Base-by-base conservation (phyloP, 2,113 vertebrate genomes). In the Cairina moschata region DNA sequence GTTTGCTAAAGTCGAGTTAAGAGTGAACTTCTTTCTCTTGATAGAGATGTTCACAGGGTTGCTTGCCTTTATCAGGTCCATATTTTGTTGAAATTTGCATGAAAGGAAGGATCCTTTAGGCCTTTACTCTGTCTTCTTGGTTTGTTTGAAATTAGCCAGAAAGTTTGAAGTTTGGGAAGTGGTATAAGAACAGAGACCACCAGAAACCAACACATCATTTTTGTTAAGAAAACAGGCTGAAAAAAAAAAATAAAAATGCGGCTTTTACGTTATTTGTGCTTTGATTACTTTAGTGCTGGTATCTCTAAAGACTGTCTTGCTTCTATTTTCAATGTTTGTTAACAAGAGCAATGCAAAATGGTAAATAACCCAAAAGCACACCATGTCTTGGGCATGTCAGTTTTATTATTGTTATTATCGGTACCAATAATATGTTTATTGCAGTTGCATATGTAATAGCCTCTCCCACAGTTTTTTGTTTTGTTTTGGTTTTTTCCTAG, bases 321-420 rank as follows among this genome's bases (percentile, higher is more conserved):
- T 52, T 86, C 73, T 42, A 8, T 46, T 78, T 50, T 74, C 26
- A 13, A 7, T 56, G 18, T 36, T 79, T 50, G 67, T 32, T 76
- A 34, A 21, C 4, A 8, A 67, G 66, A 72, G 21, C 18, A 67
- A 42, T 63, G 46, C 2, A 46, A 77, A 40, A 15, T 65, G 23
- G 23, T 54, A 73, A 89, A 25, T 34, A 68, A 56, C 17, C 23
- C 4, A 9, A 67, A 52, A 32, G 21, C 34, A 21, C 1, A 1
- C 44, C 12, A 1, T 21, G 8, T 18, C 20, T 73, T 20, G 6
- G 20, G 20, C 0, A 0, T 8, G 23, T 8, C 16, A 13, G 6
- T 58, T 73, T 60, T 60, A 52, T 65, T 86, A 32, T 52, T 36
- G 31, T 63, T 88, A 8, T 34, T 58, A 20, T 38, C 62, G 25